phyloP scores from a whole-genome alignment of 35 echinoderm and acorn worm genomes.

The Ophiothrix spiculata region DNA sequence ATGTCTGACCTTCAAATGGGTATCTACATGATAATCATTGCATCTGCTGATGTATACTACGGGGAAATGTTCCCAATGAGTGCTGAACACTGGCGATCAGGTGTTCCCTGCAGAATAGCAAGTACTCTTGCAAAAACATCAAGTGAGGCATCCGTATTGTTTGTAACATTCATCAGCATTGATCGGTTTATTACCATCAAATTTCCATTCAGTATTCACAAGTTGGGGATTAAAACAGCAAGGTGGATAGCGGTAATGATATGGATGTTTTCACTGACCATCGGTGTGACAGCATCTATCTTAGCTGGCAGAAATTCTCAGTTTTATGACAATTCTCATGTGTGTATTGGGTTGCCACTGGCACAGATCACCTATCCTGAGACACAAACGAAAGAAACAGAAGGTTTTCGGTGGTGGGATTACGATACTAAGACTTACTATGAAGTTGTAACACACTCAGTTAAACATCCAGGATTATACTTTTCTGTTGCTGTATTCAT shows the following conservation, averaged over 20 bases:
- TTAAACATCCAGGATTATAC: not conserved
- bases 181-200: constrained; percentile 34
- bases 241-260: not conserved
- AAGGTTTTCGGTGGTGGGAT: not conserved
- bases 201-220: constrained; percentile 15
- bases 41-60: constrained; percentile 25
- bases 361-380: not conserved
- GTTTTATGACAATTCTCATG: not conserved
- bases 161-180: constrained; percentile 39
- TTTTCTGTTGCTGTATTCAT: not conserved
- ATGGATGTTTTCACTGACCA: not conserved
- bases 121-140: constrained; percentile 26
- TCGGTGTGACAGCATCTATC: not conserved
- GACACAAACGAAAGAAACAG: not conserved
- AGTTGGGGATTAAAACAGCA: not conserved
- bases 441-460: not conserved
- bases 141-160: constrained; percentile 42
- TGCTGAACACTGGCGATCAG: constrained; percentile 9
- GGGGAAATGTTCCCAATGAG: constrained; percentile 15
- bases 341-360: not conserved
- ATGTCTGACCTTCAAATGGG: constrained; percentile 39
- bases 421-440: no score
- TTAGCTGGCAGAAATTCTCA: not conserved
- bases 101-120: constrained; percentile 2
- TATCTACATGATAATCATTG: constrained; percentile 46